A percentile compares a stretch with the other conserved stretches of the same genome.
phyloP scores from a whole-genome alignment of 2,888 invertebrate species.

The Drosophila neonasuta region DNA sequence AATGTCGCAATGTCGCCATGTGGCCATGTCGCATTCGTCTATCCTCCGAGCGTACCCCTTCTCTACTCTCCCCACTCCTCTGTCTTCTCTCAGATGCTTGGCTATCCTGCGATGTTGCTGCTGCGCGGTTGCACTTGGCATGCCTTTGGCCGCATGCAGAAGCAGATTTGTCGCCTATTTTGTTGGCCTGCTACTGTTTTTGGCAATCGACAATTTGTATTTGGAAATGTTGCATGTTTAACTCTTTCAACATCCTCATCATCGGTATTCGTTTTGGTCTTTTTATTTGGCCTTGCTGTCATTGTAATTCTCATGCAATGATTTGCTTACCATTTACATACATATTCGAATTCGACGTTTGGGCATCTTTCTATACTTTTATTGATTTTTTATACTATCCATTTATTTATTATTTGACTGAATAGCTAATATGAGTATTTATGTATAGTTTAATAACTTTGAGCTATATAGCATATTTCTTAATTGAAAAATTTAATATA shows the following conservation, averaged over 20 bases:
- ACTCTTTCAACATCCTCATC: conserved; percentile 66
- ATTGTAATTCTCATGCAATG: conserved; percentile 19
- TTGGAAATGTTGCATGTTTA: conserved; percentile 68
- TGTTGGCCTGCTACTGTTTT: conserved; percentile 50
- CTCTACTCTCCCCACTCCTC: background rate
- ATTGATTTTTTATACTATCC: background rate
- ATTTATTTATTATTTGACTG: conserved; percentile 1
- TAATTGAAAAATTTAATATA: too few species aligned
- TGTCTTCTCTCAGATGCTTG: background rate
- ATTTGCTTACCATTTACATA: conserved; percentile 39
- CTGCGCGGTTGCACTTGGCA: conserved; percentile 53
- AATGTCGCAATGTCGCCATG: conserved; percentile 48
- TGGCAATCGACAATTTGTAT: conserved; percentile 71
- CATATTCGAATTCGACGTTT: background rate
- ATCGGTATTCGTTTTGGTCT: conserved; percentile 35
- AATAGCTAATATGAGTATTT: too few species aligned
- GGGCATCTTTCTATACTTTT: background rate
- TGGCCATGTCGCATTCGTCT: conserved; percentile 46
- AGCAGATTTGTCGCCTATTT: conserved; percentile 75
- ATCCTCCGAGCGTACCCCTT: background rate
- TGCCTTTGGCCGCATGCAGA: conserved; percentile 40
- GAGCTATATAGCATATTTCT: too few species aligned
- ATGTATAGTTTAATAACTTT: too few species aligned
- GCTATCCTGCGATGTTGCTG: conserved; percentile 11
- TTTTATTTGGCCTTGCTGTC: conserved; percentile 43